phyloP scores from a whole-genome alignment of 1,140 invertebrate species.

The Lysiphlebus fabarum region DNA sequence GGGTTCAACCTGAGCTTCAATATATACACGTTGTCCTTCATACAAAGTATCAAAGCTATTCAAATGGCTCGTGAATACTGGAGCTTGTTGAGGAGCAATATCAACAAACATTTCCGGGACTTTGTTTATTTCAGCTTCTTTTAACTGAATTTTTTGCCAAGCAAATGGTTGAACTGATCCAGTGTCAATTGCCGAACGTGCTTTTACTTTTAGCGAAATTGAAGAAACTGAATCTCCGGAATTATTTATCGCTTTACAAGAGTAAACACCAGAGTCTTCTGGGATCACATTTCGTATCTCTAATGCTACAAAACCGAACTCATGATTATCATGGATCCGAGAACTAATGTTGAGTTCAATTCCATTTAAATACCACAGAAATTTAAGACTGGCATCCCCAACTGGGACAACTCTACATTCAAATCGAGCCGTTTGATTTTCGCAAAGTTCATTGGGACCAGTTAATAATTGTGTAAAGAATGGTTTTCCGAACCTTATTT shows the following conservation, averaged over 20 bases:
- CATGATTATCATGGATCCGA: constrained; percentile 82
- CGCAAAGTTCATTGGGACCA: constrained; percentile 87
- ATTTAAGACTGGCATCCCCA: constrained; percentile 83
- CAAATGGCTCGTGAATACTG: constrained; percentile 87
- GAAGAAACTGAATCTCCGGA: constrained; percentile 89
- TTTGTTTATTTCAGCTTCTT: constrained; percentile 84
- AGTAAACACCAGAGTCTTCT: constrained; percentile 89
- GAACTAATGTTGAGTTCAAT: constrained; percentile 89
- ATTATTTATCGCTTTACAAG: constrained; percentile 88
- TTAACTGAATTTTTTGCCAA: constrained; percentile 85
- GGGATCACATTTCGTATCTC: constrained; percentile 85
- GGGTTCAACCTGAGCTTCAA: constrained; percentile 96
- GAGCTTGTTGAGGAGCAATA: constrained; percentile 76
- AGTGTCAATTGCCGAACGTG: constrained; percentile 72
- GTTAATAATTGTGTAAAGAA: constrained; percentile 87
- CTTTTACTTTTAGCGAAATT: constrained; percentile 82
- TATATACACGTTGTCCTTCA: constrained; percentile 85
- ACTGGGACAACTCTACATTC: constrained; percentile 94
- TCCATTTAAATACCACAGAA: constrained; percentile 95
- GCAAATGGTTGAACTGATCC: constrained; percentile 81
- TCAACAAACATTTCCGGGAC: constrained; percentile 83
- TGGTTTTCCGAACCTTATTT: constrained; percentile 83
- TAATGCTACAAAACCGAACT: constrained; percentile 91
- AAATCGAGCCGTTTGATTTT: constrained; percentile 93
- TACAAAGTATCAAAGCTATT: constrained; percentile 80